Conservation (phyloP, 2,888 invertebrate genomes). For the Helicoverpa assulta region DNA sequence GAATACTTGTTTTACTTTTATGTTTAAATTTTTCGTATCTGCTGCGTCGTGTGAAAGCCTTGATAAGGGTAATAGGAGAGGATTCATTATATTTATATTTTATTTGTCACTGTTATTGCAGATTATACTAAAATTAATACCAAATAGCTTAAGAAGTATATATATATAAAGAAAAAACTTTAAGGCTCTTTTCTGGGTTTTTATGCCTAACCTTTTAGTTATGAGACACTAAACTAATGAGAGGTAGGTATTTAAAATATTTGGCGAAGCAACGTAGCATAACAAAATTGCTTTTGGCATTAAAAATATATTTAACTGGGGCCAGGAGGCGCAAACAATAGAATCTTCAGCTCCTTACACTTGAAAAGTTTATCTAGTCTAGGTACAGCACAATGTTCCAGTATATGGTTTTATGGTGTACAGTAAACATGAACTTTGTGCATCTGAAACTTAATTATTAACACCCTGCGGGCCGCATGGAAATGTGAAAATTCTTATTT, state of each 20-base stretch:
- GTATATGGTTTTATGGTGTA: conserved; percentile 30
- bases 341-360: not conserved
- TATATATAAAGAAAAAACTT: too few species aligned
- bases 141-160: too few species aligned
- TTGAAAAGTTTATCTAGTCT: conserved; percentile 3
- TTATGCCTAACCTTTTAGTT: too few species aligned
- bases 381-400: conserved; percentile 12
- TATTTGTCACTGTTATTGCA: too few species aligned
- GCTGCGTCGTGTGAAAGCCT: not conserved
- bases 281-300: not conserved
- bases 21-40: not conserved
- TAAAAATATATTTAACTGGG: not conserved
- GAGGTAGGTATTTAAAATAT: too few species aligned
- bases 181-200: too few species aligned
- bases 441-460: conserved; percentile 74
- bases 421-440: conserved; percentile 63
- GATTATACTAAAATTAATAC: too few species aligned
- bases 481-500: conserved; percentile 79
- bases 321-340: not conserved
- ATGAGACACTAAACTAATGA: too few species aligned
- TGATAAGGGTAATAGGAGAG: not conserved
- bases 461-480: conserved; percentile 62
- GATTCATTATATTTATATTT: too few species aligned
- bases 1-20: not conserved
- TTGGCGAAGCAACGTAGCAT: too few species aligned